Percentiles rank a stretch among this genome's conserved stretches.
phyloP scores from a whole-genome alignment of 2,888 invertebrate genomes.

The Coelopa pilipes region DNA sequence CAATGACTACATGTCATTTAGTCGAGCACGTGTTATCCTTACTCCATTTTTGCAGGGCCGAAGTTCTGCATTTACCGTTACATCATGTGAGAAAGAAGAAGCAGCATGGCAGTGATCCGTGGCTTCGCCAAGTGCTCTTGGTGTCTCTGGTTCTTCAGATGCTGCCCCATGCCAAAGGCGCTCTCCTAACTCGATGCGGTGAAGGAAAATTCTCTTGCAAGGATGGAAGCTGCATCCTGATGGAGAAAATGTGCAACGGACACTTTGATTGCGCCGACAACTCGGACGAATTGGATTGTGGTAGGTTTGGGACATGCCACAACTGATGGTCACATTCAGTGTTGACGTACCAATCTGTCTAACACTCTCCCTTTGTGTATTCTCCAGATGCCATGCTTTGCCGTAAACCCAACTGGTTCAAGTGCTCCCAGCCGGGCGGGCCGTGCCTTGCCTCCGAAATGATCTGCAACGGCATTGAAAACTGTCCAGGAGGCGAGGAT shows the following conservation, averaged over 20 bases:
- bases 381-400: conserved; percentile 58
- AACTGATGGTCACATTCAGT: no score
- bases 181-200: conserved; percentile 54
- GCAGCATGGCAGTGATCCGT: background rate
- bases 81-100: conserved; percentile 36
- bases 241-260: conserved; percentile 62
- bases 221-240: conserved; percentile 64
- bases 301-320: conserved; percentile 47
- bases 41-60: conserved; percentile 40
- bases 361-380: background rate
- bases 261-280: conserved; percentile 60
- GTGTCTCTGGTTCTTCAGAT: conserved; percentile 16
- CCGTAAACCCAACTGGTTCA: conserved; percentile 63
- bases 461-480: conserved; percentile 77
- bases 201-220: conserved; percentile 69
- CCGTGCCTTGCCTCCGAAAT: conserved; percentile 77
- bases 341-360: background rate
- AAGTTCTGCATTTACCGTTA: conserved; percentile 42
- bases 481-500: conserved; percentile 77
- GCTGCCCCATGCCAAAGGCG: conserved; percentile 40
- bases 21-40: background rate
- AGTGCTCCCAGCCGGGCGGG: conserved; percentile 64
- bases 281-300: conserved; percentile 64
- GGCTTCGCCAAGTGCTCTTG: background rate
- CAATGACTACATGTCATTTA: background rate